Percentiles rank a stretch among this genome's conserved stretches.
These are phyloP conservation scores for Pseudomyrmex sp. DNA, from an alignment of 1,140 invertebrate species.

Conservation along the genomic window DNA sequence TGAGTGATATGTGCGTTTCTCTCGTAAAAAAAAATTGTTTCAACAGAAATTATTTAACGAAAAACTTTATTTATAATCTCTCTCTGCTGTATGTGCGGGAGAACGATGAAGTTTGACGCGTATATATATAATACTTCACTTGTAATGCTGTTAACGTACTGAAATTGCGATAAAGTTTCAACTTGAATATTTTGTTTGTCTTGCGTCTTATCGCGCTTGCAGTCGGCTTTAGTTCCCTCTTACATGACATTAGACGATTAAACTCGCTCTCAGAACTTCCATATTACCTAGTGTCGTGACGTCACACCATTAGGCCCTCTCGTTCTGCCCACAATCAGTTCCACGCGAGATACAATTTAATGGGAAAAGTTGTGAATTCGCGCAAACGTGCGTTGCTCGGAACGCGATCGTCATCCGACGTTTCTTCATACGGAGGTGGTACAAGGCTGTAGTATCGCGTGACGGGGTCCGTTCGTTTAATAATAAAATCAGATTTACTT, in stretches of 20 bases:
- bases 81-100: not conserved
- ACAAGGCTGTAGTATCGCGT: not conserved
- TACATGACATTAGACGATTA: slow-evolving; percentile 52
- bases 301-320: slow-evolving; percentile 27
- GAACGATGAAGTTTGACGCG: not conserved
- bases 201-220: slow-evolving; percentile 16
- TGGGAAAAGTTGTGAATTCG: slow-evolving; percentile 22
- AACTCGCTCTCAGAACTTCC: slow-evolving; percentile 20
- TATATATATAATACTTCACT: no score
- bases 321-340: slow-evolving; percentile 5
- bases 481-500: slow-evolving; percentile 39
- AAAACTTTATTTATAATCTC: slow-evolving; percentile 4
- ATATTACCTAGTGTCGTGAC: slow-evolving; percentile 49
- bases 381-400: not conserved
- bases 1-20: not conserved
- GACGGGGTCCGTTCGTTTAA: not conserved
- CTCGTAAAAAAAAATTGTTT: not conserved
- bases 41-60: not conserved
- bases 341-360: slow-evolving; percentile 55
- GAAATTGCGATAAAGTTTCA: not conserved
- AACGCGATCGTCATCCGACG: not conserved
- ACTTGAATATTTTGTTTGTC: slow-evolving; percentile 31
- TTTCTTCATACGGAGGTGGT: not conserved
- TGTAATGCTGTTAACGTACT: not conserved
- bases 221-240: slow-evolving; percentile 28